Evolutionary conservation across 2,113 vertebrate species (phyloP).

Genomic region (Progne subis): DNA sequence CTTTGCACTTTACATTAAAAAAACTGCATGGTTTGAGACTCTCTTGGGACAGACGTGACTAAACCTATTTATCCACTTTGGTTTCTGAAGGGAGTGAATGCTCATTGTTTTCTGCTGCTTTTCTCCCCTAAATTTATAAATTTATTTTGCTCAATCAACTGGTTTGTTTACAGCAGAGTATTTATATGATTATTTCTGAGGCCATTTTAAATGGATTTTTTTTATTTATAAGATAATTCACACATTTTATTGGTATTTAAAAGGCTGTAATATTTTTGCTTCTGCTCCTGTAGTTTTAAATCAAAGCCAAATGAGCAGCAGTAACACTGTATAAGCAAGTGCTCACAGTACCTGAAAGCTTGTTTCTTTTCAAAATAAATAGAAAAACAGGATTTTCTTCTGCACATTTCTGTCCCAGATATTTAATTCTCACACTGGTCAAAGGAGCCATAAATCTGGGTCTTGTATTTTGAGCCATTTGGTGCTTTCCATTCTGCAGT

Average conservation of each 20-base stretch:
- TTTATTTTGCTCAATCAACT: conserved; percentile 18
- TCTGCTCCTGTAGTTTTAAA: not conserved
- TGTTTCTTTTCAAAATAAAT: not conserved
- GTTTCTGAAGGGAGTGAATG: not conserved
- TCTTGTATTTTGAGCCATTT: not conserved
- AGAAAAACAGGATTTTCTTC: not conserved
- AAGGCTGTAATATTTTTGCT: not conserved
- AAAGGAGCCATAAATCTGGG: not conserved
- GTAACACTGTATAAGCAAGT: not conserved
- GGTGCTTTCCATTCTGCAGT: not conserved
- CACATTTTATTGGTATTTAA: not conserved
- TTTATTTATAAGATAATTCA: not conserved
- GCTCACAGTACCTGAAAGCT: not conserved
- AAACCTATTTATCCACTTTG: conserved; percentile 60
- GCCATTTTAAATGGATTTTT: not conserved
- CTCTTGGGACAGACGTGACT: conserved; percentile 42
- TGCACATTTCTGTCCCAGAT: not conserved
- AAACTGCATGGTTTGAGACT: not conserved
- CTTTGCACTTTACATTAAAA: conserved; percentile 20
- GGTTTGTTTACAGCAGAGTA: conserved; percentile 13
- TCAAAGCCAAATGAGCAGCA: not conserved
- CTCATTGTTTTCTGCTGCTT: conserved; percentile 20
- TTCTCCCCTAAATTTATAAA: conserved; percentile 27
- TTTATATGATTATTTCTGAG: not conserved
- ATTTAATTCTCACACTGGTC: not conserved